phyloP scores from a whole-genome alignment of 1,140 invertebrate genomes.

The Thereuonema tuberculata region DNA sequence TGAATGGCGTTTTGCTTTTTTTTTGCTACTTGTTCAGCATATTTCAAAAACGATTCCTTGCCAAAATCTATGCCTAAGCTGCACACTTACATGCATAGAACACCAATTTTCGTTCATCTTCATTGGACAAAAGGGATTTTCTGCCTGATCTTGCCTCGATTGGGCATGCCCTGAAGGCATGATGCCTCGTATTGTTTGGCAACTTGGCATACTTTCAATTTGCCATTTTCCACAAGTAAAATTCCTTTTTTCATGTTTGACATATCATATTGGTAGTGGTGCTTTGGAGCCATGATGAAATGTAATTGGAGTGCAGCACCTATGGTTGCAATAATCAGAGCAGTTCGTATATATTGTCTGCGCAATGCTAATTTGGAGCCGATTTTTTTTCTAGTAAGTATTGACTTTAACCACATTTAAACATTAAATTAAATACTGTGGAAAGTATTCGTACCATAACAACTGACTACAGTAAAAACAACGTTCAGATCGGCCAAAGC shows the following conservation, averaged over 20 bases:
- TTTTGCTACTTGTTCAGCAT: not conserved
- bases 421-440: too few relatives aligned
- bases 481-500: too few relatives aligned
- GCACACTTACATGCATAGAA: not conserved
- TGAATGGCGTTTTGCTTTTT: not conserved
- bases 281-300: not conserved
- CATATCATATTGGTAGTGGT: not conserved
- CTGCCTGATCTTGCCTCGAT: not conserved
- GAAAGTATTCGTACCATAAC: too few relatives aligned
- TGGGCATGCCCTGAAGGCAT: not conserved
- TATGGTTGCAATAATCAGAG: too few relatives aligned
- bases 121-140: not conserved
- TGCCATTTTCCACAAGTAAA: not conserved
- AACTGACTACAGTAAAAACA: too few relatives aligned
- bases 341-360: too few relatives aligned
- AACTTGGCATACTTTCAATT: not conserved
- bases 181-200: not conserved
- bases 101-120: constrained; percentile 1
- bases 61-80: not conserved
- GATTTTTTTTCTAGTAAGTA: too few relatives aligned
- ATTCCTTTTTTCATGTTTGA: not conserved
- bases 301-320: too few relatives aligned
- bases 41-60: not conserved
- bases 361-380: too few relatives aligned
- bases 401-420: too few relatives aligned